Evolutionary conservation across 1,140 invertebrate genomes (phyloP).

Genomic region (Macrobrachium nipponense): DNA sequence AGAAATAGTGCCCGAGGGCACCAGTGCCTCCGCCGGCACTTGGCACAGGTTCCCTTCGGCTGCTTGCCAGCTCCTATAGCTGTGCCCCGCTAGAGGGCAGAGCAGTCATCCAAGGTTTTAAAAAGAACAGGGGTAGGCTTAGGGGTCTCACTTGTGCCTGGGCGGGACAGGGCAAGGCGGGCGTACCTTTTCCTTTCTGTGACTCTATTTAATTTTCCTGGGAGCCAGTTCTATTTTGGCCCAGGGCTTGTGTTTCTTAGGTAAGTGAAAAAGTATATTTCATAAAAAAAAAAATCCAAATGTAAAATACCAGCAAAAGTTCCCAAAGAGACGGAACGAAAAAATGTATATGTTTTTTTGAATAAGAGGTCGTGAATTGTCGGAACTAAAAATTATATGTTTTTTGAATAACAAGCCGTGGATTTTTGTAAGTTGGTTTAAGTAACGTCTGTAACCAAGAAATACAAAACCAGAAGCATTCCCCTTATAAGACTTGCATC

Average conservation of each 20-base stretch:
- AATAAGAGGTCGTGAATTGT: too few relatives aligned
- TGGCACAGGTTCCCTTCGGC: constrained; percentile 24
- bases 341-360: too few relatives aligned
- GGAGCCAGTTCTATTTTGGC: constrained; percentile 33
- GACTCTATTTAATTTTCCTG: constrained; percentile 9
- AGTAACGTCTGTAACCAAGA: too few relatives aligned
- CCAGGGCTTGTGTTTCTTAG: constrained; percentile 29
- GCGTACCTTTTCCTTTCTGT: constrained; percentile 39
- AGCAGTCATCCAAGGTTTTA: constrained; percentile 40
- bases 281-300: not conserved
- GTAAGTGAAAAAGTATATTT: constrained; percentile 20
- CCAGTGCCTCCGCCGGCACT: constrained; percentile 18
- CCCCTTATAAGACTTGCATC: too few relatives aligned
- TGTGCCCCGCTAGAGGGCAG: constrained; percentile 35
- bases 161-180: constrained; percentile 47
- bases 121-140: constrained; percentile 44
- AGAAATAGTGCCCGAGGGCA: not conserved
- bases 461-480: too few relatives aligned
- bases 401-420: too few relatives aligned
- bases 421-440: too few relatives aligned
- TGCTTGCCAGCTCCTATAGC: constrained; percentile 16
- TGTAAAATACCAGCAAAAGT: too few relatives aligned
- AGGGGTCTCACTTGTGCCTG: constrained; percentile 42
- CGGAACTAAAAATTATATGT: too few relatives aligned
- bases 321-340: too few relatives aligned